Percentiles rank a stretch among this genome's conserved stretches.
These are phyloP conservation scores for Amiota minor DNA, from an alignment of 2,888 invertebrate species.

Conservation along the genomic window DNA sequence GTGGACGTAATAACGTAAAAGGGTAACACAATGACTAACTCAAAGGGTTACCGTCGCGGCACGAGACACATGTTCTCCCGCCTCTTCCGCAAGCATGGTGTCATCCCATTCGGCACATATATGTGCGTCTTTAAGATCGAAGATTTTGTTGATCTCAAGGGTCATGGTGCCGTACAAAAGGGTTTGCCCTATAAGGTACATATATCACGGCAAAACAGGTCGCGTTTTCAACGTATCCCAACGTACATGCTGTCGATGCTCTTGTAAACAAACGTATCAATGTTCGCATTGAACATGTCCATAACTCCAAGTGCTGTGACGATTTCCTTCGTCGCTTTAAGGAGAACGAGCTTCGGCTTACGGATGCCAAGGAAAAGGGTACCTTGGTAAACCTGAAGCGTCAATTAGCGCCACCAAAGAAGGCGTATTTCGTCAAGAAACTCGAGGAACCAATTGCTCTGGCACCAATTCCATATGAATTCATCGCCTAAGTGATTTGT, in stretches of 20 bases:
- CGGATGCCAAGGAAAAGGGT: slow-evolving; percentile 88
- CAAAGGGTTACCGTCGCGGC: slow-evolving; percentile 98
- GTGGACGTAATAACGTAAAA: slow-evolving; percentile 69
- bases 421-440: slow-evolving; percentile 89
- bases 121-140: slow-evolving; percentile 99
- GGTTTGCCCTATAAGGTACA: slow-evolving; percentile 99
- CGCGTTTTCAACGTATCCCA: slow-evolving; percentile 98
- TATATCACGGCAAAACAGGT: slow-evolving; percentile 99
- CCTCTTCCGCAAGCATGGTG: slow-evolving; percentile 95
- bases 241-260: slow-evolving; percentile 96
- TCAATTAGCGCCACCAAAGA: slow-evolving; percentile 89
- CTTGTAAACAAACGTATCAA: slow-evolving; percentile 99
- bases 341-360: slow-evolving; percentile 89
- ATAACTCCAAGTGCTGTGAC: slow-evolving; percentile 96
- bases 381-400: slow-evolving; percentile 82
- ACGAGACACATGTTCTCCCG: slow-evolving; percentile 99
- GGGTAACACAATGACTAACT: slow-evolving; percentile 92
- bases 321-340: slow-evolving; percentile 97
- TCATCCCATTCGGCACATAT: slow-evolving; percentile 95
- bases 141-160: slow-evolving; percentile 99
- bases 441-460: slow-evolving; percentile 84
- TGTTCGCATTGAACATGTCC: slow-evolving; percentile 97
- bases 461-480: slow-evolving; percentile 97
- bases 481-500: slow-evolving; percentile 86
- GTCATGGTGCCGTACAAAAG: slow-evolving; percentile 99